phyloP scores from a whole-genome alignment of 2,888 invertebrate species.

The Podotricha telesiphe region DNA sequence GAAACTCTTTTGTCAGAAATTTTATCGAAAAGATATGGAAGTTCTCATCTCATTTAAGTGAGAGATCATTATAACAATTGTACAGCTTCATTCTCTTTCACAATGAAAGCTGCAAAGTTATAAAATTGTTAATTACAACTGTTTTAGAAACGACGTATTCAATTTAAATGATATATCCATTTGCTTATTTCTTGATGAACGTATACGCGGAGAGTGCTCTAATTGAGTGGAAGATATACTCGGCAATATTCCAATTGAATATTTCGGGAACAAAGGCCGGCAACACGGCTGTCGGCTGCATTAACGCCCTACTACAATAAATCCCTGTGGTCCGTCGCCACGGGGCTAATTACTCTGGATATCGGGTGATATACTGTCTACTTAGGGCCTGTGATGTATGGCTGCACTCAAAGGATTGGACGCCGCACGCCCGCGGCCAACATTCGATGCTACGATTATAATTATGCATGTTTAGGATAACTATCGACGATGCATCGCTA shows the following conservation, averaged over 20 bases:
- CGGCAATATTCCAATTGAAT: conserved; percentile 73
- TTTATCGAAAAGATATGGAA: conserved; percentile 55
- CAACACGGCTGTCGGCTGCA: conserved; percentile 78
- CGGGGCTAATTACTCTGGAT: conserved; percentile 81
- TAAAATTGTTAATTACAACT: neutral
- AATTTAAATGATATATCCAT: conserved; percentile 10
- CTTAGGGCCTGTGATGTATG: conserved; percentile 81
- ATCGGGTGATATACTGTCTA: conserved; percentile 83
- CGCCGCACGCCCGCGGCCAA: conserved; percentile 69
- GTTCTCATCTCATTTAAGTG: conserved; percentile 44
- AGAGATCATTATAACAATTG: conserved; percentile 34
- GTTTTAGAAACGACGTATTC: neutral
- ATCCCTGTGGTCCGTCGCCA: conserved; percentile 81
- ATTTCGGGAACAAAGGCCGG: conserved; percentile 78
- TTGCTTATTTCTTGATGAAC: neutral
- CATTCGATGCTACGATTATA: conserved; percentile 72
- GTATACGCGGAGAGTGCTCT: conserved; percentile 26
- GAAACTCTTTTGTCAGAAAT: conserved; percentile 66
- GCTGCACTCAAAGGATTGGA: conserved; percentile 75
- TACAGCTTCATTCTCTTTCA: conserved; percentile 1
- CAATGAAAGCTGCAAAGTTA: neutral
- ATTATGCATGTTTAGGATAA: conserved; percentile 79
- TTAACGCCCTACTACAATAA: conserved; percentile 81
- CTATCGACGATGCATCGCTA: conserved; percentile 60
- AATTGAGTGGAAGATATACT: conserved; percentile 36